Evolutionary conservation across 2,888 invertebrate species (phyloP).

Genomic region (Cataglyphis livida): DNA sequence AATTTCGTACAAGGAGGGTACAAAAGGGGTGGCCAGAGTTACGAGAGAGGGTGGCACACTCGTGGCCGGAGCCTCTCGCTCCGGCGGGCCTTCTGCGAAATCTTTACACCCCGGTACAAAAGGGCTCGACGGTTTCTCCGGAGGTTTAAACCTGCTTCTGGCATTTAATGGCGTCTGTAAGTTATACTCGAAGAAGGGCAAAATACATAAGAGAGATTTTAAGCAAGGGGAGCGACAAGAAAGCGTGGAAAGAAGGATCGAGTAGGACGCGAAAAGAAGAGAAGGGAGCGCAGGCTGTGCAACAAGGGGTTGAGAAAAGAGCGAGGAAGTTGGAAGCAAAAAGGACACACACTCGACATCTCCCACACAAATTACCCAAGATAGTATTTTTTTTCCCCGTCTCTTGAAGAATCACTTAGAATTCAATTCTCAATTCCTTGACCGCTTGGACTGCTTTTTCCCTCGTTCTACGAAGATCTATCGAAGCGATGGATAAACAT

Average conservation of each 20-base stretch:
- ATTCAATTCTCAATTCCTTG: conserved; percentile 78
- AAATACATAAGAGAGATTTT: conserved; percentile 38
- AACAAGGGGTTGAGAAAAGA: conserved; percentile 33
- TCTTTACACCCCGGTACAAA: conserved; percentile 75
- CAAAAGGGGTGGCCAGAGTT: conserved; percentile 58
- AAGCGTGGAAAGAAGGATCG: conserved; percentile 44
- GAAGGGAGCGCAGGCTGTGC: conserved; percentile 14
- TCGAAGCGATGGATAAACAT: conserved; percentile 74
- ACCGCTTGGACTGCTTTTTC: conserved; percentile 43
- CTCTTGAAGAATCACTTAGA: conserved; percentile 79
- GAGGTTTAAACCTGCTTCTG: conserved; percentile 76
- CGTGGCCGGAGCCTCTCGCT: conserved; percentile 49
- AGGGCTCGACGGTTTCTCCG: conserved; percentile 63
- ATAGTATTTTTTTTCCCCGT: conserved; percentile 68
- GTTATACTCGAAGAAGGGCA: conserved; percentile 69
- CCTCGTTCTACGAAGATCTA: conserved; percentile 3
- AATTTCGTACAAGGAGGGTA: conserved; percentile 65
- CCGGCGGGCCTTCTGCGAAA: conserved; percentile 64
- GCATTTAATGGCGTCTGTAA: conserved; percentile 79
- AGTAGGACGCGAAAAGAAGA: background rate
- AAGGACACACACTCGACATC: conserved; percentile 77
- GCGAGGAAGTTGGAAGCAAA: conserved; percentile 48
- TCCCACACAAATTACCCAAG: conserved; percentile 82
- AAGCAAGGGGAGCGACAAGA: background rate
- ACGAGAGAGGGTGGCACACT: conserved; percentile 58